Base-by-base conservation (phyloP, 2,888 invertebrate genomes). In the Melipona bicolor region DNA sequence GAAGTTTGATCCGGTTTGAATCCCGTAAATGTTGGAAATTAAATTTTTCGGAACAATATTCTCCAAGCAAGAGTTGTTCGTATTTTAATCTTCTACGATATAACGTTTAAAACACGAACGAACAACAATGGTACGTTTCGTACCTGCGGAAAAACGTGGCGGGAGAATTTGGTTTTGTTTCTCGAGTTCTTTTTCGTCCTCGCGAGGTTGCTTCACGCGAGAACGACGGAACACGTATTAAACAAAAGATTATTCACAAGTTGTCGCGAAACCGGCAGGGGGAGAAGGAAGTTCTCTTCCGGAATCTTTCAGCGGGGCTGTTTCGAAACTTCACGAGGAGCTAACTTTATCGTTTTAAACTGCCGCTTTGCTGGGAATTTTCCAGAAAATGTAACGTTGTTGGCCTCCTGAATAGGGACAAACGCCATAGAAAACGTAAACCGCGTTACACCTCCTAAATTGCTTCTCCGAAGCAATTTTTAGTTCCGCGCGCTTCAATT, bases 171-270 rank as follows among this genome's bases (percentile, higher is more conserved):
- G n/a, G 24, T 50, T 50, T 3, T 21, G 24, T 54, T 61, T 59
- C 27, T 62, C 27, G 49, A 50, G 49, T 49, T 43, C 9, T 9
- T 43, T 43, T 43, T 43, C 43, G 0, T 43, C 43, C 43, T 49
- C 19, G 21, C 21, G 9, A 56, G 9, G 27, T 43, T n/a, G 2
- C 59, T 50, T 50, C 4, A 0, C 15, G 36, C 4, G n/a, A n/a
- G 21, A 56, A 56, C 24, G n/a, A 24, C 49, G 68, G 5, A 32
- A 59, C 50, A 32, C 43, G 56, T 36, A 56, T 76, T 68, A 76
- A 50, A 32, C 68, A 61, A 49, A 50, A 59, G 68, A 61, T 68
- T 61, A 61, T 76, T 76, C 68, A 32, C 50, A 76, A 68, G 43
- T 76, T 68, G n/a, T 17, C 59, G 68, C 49, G 56, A 50, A 68